Conservation (phyloP, 2,888 invertebrate genomes). For the Drosophila setosimentum region DNA sequence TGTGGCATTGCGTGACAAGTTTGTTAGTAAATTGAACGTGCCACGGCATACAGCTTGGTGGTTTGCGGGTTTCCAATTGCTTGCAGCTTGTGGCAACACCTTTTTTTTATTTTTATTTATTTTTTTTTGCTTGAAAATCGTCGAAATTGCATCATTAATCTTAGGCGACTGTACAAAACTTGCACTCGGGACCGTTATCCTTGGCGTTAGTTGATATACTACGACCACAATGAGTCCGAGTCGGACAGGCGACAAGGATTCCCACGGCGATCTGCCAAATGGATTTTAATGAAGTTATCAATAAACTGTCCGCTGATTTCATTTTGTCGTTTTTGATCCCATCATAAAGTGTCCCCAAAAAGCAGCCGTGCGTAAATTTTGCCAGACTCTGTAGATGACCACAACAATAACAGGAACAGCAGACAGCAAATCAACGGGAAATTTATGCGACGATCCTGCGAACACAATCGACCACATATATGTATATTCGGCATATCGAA, state of each 20-base stretch:
- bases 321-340: conserved; percentile 18
- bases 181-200: conserved; percentile 1
- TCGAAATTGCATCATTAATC: conserved; percentile 47
- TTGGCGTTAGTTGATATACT: conserved; percentile 11
- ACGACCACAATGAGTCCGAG: background rate
- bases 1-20: conserved; percentile 77
- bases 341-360: conserved; percentile 45
- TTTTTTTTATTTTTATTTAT: conserved; percentile 13
- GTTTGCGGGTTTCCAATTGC: conserved; percentile 8
- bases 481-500: conserved; percentile 10
- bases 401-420: conserved; percentile 34
- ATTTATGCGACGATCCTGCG: conserved; percentile 62
- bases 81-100: conserved; percentile 60
- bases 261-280: conserved; percentile 65
- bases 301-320: conserved; percentile 49
- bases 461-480: conserved; percentile 11
- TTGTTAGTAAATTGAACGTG: conserved; percentile 74
- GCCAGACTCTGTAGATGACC: conserved; percentile 45
- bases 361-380: conserved; percentile 72
- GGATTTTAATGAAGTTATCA: conserved; percentile 76
- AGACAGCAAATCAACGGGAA: conserved; percentile 55
- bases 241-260: conserved; percentile 30
- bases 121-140: conserved; percentile 5
- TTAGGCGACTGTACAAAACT: conserved; percentile 30
- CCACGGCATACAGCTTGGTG: conserved; percentile 37